Evolutionary conservation across 2,888 invertebrate genomes (phyloP).

Genomic region (Napeogenes inachia): DNA sequence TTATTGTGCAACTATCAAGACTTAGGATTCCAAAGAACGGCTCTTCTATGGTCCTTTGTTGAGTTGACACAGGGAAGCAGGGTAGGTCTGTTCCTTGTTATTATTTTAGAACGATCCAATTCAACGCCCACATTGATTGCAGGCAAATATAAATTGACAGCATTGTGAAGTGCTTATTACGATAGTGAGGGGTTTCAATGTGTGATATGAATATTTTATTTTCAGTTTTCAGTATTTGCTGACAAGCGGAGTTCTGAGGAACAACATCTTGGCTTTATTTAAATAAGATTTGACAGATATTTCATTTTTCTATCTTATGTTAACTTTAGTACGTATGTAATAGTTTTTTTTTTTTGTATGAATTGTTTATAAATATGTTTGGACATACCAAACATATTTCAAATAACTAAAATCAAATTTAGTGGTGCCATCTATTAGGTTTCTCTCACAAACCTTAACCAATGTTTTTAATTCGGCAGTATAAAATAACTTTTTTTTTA

Average conservation of each 20-base stretch:
- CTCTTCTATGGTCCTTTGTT: slow-evolving; percentile 12
- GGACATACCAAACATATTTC: too few relatives aligned
- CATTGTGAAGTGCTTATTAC: slow-evolving; percentile 68
- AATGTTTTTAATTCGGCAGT: too few relatives aligned
- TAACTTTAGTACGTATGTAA: background rate
- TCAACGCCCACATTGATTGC: slow-evolving; percentile 56
- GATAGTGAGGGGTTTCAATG: slow-evolving; percentile 52
- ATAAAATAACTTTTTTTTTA: too few relatives aligned
- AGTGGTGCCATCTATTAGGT: too few relatives aligned
- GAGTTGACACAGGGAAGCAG: slow-evolving; percentile 9
- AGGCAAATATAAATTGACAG: slow-evolving; percentile 75
- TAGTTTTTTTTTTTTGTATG: too few relatives aligned
- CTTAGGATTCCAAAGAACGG: too few relatives aligned
- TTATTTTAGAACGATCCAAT: background rate
- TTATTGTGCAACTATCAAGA: slow-evolving; percentile 40
- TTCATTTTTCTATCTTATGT: background rate
- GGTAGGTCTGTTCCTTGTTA: background rate
- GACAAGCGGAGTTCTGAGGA: slow-evolving; percentile 16
- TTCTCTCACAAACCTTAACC: too few relatives aligned
- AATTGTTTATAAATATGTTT: too few relatives aligned
- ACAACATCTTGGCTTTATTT: background rate
- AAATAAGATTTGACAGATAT: background rate
- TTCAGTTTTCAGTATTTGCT: slow-evolving; percentile 21
- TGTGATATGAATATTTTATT: slow-evolving; percentile 71
- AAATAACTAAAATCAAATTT: too few relatives aligned